Evolutionary conservation across 35 echinoderm and acorn worm genomes (phyloP).

Genomic region (Heliocidaris erythrogramma): DNA sequence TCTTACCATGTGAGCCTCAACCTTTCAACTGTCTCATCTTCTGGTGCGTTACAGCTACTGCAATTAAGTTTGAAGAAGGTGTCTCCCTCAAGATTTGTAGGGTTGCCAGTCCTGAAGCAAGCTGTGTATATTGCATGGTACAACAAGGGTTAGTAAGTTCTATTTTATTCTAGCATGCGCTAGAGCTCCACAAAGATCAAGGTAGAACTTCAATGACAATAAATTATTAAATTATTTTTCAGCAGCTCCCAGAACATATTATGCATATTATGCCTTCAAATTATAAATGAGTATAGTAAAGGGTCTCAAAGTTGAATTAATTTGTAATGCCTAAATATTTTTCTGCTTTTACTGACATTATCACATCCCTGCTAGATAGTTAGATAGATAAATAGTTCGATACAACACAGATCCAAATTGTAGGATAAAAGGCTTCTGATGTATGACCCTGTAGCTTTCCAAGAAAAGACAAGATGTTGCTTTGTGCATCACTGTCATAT

Average conservation of each 20-base stretch:
- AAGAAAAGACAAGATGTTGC: background rate
- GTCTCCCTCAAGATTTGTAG: constrained; percentile 83
- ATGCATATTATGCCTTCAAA: background rate
- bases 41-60: constrained; percentile 56
- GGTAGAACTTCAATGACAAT: background rate
- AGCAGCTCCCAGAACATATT: background rate
- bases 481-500: background rate
- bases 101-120: constrained; percentile 86
- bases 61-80: constrained; percentile 85
- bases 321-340: too few species aligned
- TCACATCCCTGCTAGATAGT: too few species aligned
- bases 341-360: too few species aligned
- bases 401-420: too few species aligned
- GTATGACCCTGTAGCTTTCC: background rate
- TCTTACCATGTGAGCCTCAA: constrained; percentile 96
- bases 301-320: too few species aligned
- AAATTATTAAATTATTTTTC: background rate
- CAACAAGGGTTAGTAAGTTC: background rate
- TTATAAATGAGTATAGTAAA: too few species aligned
- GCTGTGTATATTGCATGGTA: constrained; percentile 35
- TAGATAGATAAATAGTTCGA: background rate
- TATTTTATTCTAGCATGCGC: background rate
- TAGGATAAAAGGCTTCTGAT: too few species aligned
- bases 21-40: constrained; percentile 77
- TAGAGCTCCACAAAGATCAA: background rate